Conservation (phyloP, 1,140 invertebrate genomes). For the Anastrepha obliqua region DNA sequence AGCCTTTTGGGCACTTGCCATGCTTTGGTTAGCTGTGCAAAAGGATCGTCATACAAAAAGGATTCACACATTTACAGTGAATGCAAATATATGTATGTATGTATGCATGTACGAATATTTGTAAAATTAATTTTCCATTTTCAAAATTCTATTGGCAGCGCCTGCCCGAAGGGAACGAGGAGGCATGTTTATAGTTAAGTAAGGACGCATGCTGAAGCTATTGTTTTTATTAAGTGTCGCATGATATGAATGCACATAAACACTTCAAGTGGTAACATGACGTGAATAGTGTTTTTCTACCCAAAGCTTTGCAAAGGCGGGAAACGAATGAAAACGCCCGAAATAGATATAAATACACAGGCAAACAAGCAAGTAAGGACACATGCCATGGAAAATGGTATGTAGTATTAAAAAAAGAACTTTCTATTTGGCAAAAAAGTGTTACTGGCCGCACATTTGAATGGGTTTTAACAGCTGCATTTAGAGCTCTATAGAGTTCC, state of each 20-base stretch:
- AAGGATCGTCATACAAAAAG: not conserved
- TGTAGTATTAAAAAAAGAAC: not conserved
- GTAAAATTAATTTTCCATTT: slow-evolving; percentile 73
- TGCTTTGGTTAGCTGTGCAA: slow-evolving; percentile 5
- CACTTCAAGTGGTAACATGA: slow-evolving; percentile 72
- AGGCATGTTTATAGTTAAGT: not conserved
- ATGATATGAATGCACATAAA: slow-evolving; percentile 62
- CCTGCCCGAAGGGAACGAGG: slow-evolving; percentile 54
- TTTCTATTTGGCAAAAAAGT: not conserved
- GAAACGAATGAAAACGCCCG: not conserved
- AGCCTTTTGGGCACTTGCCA: slow-evolving; percentile 1
- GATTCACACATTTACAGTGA: slow-evolving; percentile 7
- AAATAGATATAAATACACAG: slow-evolving; percentile 3
- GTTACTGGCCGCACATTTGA: not conserved
- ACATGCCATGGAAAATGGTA: not conserved
- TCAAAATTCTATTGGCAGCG: slow-evolving; percentile 60
- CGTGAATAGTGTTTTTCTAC: slow-evolving; percentile 58
- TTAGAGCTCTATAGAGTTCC: not conserved
- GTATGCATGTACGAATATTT: not conserved
- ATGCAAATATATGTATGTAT: not conserved
- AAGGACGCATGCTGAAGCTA: slow-evolving; percentile 60
- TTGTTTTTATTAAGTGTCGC: slow-evolving; percentile 75
- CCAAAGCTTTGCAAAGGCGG: not conserved
- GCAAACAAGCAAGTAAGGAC: not conserved
- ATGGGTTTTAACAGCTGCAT: not conserved